A percentile compares a stretch with the other conserved stretches of the same genome.
Evolutionary conservation across 2,113 vertebrate species (phyloP).

Genomic region (Malurus cyaneus): DNA sequence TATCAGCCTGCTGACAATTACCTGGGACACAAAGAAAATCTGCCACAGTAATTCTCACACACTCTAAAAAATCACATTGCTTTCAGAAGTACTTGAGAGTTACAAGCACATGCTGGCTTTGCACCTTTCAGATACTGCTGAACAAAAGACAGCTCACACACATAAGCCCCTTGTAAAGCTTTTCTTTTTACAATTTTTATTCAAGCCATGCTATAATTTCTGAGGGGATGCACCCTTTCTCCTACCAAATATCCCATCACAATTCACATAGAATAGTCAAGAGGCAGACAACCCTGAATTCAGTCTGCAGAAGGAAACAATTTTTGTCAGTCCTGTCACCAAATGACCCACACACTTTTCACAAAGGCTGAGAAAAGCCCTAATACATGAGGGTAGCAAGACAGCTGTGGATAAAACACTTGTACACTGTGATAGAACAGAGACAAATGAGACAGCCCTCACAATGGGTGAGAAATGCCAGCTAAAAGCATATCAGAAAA

Average conservation of each 20-base stretch:
- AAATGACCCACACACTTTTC: neutral
- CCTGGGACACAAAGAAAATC: constrained; percentile 1
- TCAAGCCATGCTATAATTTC: neutral
- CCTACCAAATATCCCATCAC: neutral
- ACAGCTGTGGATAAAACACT: neutral
- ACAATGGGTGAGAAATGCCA: neutral
- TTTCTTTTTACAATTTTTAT: neutral
- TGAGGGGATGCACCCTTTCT: neutral
- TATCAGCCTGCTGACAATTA: neutral
- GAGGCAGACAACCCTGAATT: neutral
- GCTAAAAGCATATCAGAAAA: neutral
- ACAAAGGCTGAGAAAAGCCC: neutral
- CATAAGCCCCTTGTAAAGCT: neutral
- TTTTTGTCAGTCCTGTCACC: neutral
- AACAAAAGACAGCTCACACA: neutral
- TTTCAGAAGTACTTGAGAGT: constrained; percentile 2
- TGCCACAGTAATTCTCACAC: constrained; percentile 9
- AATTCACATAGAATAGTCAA: neutral
- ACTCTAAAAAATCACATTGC: constrained; percentile 20
- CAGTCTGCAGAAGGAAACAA: neutral
- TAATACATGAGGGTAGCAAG: neutral
- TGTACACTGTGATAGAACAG: neutral
- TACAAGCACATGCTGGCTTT: neutral
- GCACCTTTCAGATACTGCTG: neutral
- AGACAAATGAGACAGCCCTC: neutral